phyloP scores from a whole-genome alignment of 2,797 vertebrate genomes.

The Mus caroli region DNA sequence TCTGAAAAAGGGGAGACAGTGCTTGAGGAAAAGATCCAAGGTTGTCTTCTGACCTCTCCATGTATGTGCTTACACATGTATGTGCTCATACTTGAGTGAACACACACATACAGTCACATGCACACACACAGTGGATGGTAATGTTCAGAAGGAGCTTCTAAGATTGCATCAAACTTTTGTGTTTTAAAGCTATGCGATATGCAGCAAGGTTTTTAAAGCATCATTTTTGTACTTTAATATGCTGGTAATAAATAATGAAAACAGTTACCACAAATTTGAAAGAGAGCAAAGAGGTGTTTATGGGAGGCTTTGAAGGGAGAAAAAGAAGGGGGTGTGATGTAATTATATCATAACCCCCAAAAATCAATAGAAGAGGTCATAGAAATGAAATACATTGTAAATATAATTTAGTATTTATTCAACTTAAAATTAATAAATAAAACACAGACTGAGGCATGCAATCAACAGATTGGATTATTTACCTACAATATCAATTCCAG shows the following conservation, averaged over 20 bases:
- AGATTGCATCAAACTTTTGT: not conserved
- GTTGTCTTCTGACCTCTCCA: not conserved
- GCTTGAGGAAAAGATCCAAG: not conserved
- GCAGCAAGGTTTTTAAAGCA: not conserved
- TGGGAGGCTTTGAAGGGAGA: not conserved
- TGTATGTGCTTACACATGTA: not conserved
- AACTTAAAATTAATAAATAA: slow-evolving; percentile 22
- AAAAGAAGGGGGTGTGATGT: not conserved
- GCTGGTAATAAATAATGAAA: not conserved
- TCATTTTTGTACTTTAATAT: slow-evolving; percentile 43
- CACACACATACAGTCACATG: not conserved
- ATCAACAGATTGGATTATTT: not conserved
- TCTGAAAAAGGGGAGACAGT: not conserved
- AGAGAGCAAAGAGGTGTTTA: not conserved
- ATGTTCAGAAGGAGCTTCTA: not conserved
- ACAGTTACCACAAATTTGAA: not conserved
- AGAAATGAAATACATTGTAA: not conserved
- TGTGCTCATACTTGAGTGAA: not conserved
- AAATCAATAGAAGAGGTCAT: not conserved
- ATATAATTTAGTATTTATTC: slow-evolving; percentile 14
- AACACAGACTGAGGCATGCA: not conserved
- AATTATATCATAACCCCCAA: not conserved
- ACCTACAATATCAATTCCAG: not conserved
- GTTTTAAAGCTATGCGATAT: not conserved
- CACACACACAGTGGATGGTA: not conserved